phyloP scores from a whole-genome alignment of 2,888 invertebrate genomes.

The Augochlorella aurata region DNA sequence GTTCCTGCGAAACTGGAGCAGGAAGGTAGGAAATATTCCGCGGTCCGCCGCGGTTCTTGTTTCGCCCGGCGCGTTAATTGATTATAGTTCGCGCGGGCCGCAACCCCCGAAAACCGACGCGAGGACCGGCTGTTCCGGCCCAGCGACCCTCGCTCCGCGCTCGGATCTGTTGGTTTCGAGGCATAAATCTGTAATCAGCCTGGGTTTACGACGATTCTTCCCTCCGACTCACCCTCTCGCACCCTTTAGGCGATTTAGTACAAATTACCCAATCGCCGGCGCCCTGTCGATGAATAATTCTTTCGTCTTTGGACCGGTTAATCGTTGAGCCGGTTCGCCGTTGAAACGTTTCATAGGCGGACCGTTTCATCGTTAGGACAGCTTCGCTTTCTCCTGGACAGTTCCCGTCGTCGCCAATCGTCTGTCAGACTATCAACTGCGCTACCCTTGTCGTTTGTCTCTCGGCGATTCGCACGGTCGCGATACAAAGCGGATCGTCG shows the following conservation, averaged over 20 bases:
- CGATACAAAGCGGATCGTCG: neutral
- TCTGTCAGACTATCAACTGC: neutral
- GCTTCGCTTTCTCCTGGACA: neutral
- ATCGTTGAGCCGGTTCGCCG: no score
- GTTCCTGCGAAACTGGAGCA: slow-evolving; percentile 54
- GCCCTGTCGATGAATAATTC: slow-evolving; percentile 70
- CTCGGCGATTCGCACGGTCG: neutral
- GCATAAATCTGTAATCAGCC: slow-evolving; percentile 74
- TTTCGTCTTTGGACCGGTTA: slow-evolving; percentile 34
- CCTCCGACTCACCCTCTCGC: slow-evolving; percentile 24
- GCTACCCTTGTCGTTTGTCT: neutral
- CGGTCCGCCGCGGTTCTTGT: slow-evolving; percentile 71
- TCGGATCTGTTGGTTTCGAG: slow-evolving; percentile 60
- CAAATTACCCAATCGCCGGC: slow-evolving; percentile 69
- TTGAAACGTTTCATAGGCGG: no score
- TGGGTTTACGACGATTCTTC: slow-evolving; percentile 66
- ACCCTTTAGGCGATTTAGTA: slow-evolving; percentile 53
- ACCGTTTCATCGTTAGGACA: no score
- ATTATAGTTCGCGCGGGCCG: slow-evolving; percentile 74
- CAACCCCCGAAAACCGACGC: slow-evolving; percentile 64
- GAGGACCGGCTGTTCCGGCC: slow-evolving; percentile 52
- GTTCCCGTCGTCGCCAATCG: neutral
- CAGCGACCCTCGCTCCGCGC: slow-evolving; percentile 18
- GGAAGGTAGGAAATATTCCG: slow-evolving; percentile 70
- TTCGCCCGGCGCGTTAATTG: slow-evolving; percentile 75